A percentile compares a stretch with the other conserved stretches of the same genome.
phyloP scores from a whole-genome alignment of 2,113 vertebrate species.

The Petaurus breviceps region DNA sequence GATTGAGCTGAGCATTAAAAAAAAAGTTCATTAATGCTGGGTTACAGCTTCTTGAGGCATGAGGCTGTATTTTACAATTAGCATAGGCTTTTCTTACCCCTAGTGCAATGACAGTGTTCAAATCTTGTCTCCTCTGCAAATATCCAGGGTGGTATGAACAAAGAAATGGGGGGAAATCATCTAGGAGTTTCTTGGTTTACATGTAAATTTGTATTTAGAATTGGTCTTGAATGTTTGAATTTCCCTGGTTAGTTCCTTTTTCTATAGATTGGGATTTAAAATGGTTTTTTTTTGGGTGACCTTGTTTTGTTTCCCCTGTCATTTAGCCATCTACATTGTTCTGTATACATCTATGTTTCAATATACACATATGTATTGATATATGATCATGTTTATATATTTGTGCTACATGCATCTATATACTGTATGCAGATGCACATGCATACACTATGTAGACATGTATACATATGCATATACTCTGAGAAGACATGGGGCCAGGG shows the following conservation, averaged over 20 bases:
- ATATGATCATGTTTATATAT: background rate
- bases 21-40: slow-evolving; percentile 64
- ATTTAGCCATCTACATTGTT: background rate
- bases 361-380: background rate
- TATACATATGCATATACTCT: background rate
- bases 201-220: slow-evolving; percentile 62
- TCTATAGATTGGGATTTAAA: slow-evolving; percentile 16
- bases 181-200: slow-evolving; percentile 62
- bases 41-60: slow-evolving; percentile 72
- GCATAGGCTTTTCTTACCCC: slow-evolving; percentile 45
- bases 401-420: background rate
- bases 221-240: slow-evolving; percentile 62
- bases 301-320: background rate
- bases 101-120: slow-evolving; percentile 67
- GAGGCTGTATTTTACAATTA: slow-evolving; percentile 44
- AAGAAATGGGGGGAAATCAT: slow-evolving; percentile 58
- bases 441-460: background rate
- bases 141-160: slow-evolving; percentile 70
- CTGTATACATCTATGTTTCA: background rate
- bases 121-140: slow-evolving; percentile 73
- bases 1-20: slow-evolving; percentile 68
- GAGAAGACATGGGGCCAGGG: background rate
- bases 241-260: slow-evolving; percentile 56
- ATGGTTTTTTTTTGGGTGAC: background rate
- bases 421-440: background rate